Conservation (phyloP, 2,888 invertebrate genomes). For the Volucella bombylans region DNA sequence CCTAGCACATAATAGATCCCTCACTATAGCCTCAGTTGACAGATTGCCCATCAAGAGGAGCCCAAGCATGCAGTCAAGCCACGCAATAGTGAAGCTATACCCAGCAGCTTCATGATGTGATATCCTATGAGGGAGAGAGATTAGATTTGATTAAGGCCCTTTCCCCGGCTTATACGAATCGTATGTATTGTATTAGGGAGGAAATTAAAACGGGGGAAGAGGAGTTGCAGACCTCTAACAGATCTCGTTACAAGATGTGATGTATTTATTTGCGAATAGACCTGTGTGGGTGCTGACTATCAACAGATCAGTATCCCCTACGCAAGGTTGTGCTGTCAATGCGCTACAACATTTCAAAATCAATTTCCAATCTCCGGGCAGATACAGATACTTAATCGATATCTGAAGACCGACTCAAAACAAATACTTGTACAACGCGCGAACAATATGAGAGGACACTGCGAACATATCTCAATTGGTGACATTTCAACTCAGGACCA, state of each 20-base stretch:
- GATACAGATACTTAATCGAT: conserved; percentile 33
- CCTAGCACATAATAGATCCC: conserved; percentile 73
- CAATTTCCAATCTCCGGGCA: conserved; percentile 47
- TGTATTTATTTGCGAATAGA: conserved; percentile 65
- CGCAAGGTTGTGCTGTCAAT: conserved; percentile 23
- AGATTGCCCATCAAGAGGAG: conserved; percentile 71
- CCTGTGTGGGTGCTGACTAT: conserved; percentile 60
- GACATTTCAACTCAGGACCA: conserved; percentile 36
- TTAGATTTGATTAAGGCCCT: conserved; percentile 66
- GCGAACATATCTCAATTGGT: conserved; percentile 62
- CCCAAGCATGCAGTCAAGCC: background rate
- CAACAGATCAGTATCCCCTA: conserved; percentile 9
- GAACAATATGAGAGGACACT: conserved; percentile 37
- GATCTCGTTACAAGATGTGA: conserved; percentile 56
- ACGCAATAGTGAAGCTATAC: background rate
- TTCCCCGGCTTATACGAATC: too few species aligned
- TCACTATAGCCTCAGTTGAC: conserved; percentile 68
- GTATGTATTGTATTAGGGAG: conserved; percentile 1
- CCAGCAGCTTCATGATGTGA: conserved; percentile 59
- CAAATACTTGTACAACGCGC: conserved; percentile 42
- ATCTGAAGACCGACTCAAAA: conserved; percentile 42
- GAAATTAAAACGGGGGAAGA: conserved; percentile 23
- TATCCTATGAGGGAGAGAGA: conserved; percentile 47
- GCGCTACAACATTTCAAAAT: conserved; percentile 34
- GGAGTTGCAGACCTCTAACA: background rate